These are phyloP conservation scores for Pteropus rufus DNA, from an alignment of 2,797 vertebrate species.

Conservation along the genomic window DNA sequence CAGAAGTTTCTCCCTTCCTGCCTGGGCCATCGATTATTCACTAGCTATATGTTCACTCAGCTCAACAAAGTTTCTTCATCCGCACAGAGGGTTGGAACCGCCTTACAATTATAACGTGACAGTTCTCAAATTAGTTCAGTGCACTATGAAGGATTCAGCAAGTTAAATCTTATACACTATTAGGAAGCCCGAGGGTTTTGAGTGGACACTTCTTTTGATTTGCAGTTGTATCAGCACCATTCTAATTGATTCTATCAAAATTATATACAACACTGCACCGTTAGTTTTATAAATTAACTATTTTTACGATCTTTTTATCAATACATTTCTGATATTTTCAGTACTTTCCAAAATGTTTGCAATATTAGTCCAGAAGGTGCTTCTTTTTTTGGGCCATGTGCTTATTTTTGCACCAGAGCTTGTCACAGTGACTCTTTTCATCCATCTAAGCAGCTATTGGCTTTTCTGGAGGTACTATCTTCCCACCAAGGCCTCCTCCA, in stretches of 20 bases:
- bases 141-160: background rate
- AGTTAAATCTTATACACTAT: background rate
- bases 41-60: background rate
- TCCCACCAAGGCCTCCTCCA: background rate
- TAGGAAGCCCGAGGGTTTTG: background rate
- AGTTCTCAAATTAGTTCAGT: background rate
- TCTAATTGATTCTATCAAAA: background rate
- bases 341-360: background rate
- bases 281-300: background rate
- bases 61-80: background rate
- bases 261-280: background rate
- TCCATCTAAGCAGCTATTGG: background rate
- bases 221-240: background rate
- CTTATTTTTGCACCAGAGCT: background rate
- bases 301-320: background rate
- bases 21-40: background rate
- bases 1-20: background rate
- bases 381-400: background rate
- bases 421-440: background rate
- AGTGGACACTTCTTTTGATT: background rate
- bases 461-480: background rate
- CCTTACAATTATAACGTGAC: background rate
- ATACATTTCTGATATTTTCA: background rate
- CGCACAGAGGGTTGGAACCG: accelerated
- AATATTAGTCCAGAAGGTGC: background rate